Evolutionary conservation across 2,888 invertebrate species (phyloP).

Genomic region (Athetis lepigone): DNA sequence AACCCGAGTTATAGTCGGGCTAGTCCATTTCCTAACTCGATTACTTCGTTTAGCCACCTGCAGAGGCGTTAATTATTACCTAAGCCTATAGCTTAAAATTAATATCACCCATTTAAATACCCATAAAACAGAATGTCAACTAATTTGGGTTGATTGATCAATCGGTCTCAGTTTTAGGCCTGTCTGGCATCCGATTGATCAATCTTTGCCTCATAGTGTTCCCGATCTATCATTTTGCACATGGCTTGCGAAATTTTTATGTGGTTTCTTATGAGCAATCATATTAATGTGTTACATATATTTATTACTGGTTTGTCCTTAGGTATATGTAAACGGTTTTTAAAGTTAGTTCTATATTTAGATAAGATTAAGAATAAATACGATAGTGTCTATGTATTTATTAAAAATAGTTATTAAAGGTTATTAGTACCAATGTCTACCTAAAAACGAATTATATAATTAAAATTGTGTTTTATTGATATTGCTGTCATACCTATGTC

Average conservation of each 20-base stretch:
- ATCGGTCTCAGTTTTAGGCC: slow-evolving; percentile 34
- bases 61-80: slow-evolving; percentile 33
- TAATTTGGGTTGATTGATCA: slow-evolving; percentile 48
- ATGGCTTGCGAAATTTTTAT: slow-evolving; percentile 28
- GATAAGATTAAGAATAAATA: slow-evolving; percentile 3
- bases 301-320: slow-evolving; percentile 27
- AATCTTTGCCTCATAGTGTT: slow-evolving; percentile 23
- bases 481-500: not conserved
- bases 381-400: slow-evolving; percentile 4
- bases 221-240: slow-evolving; percentile 34
- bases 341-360: not conserved
- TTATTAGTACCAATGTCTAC: not conserved
- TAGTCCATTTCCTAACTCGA: slow-evolving; percentile 27
- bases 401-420: slow-evolving; percentile 3
- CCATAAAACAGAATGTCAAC: slow-evolving; percentile 50
- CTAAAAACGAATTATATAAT: not conserved
- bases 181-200: slow-evolving; percentile 26
- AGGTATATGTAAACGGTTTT: not conserved
- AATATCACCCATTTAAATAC: slow-evolving; percentile 41
- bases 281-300: slow-evolving; percentile 13
- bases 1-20: slow-evolving; percentile 21
- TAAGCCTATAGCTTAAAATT: slow-evolving; percentile 38
- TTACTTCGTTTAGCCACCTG: slow-evolving; percentile 29
- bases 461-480: not conserved
- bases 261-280: slow-evolving; percentile 16